phyloP scores from a whole-genome alignment of 1,140 invertebrate species.

The Paralvinella palmiformis region DNA sequence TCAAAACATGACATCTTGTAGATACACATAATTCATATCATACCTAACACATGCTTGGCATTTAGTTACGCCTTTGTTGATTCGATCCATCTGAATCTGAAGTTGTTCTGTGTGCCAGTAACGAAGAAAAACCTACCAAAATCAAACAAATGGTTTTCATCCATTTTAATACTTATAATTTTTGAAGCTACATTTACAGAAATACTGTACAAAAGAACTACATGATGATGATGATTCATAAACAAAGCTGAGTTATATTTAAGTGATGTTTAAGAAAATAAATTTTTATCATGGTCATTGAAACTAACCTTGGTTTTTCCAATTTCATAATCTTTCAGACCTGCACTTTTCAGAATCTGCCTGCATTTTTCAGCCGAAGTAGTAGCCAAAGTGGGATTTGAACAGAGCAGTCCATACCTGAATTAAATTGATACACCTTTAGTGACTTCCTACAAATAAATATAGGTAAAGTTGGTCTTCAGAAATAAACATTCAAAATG shows the following conservation, averaged over 20 bases:
- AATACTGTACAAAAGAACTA: neutral
- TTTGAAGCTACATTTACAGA: neutral
- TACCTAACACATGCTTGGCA: too few relatives aligned
- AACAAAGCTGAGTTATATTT: neutral
- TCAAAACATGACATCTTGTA: too few relatives aligned
- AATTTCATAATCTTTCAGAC: slow-evolving; percentile 73
- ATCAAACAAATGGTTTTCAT: neutral
- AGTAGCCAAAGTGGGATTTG: too few relatives aligned
- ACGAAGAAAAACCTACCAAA: slow-evolving; percentile 15
- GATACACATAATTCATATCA: too few relatives aligned
- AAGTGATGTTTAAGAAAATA: too few relatives aligned
- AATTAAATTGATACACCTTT: too few relatives aligned
- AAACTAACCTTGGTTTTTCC: slow-evolving; percentile 61
- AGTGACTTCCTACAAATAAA: too few relatives aligned
- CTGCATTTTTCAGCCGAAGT: slow-evolving; percentile 60
- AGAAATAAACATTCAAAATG: too few relatives aligned
- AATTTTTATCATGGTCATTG: too few relatives aligned
- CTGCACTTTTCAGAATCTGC: slow-evolving; percentile 62
- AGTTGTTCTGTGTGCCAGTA: slow-evolving; percentile 18
- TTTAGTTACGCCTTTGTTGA: too few relatives aligned
- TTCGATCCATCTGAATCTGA: neutral
- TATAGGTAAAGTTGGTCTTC: too few relatives aligned
- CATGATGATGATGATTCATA: neutral
- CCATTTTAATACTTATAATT: neutral
- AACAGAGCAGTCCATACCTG: too few relatives aligned